Evolutionary conservation across 1,140 invertebrate species (phyloP), one percentile per base, ranked within the genome.

Genomic region (Plodia interpunctella): DNA sequence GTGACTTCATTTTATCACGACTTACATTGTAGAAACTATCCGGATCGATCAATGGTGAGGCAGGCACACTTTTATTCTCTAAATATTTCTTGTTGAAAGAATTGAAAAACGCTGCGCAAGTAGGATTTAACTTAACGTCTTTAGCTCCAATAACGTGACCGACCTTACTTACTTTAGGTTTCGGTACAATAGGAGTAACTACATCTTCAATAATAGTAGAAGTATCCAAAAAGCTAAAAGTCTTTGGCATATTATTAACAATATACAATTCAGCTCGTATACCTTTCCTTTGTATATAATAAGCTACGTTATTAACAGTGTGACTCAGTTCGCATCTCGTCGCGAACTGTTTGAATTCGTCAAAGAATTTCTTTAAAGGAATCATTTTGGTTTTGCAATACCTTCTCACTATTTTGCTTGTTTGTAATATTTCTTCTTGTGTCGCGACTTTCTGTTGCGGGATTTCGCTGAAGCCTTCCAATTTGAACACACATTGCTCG

Each of bases 281-380:
- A 20, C 62, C 55, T 55, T 71, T 65, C 3, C 70, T 64, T 17
- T 70, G 67, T 32, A 76, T 72, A 19, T 76, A 80, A 49, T 58
- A 57, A 0, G 56, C 49, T 0, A 80, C 59, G 53, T 72, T 78
- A 32, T 59, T 38, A 0, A 74, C 64, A 0, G 68, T 70, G 13
- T 70, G 59, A 0, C 49, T 53, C 2, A 70, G 49, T 11, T 64
- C 44, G 56, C 68, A 70, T 55, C 59, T 78, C 3, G 21, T 57
- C 5, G 67, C 60, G 25, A 72, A 68, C n/a, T 63, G 50, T 32
- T 71, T 68, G 57, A 74, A 80, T 50, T 78, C 70, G 32, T 55
- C 28, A 0, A 72, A 38, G 21, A 78, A 75, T 4, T 60, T 60
- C 19, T 57, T 68, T 0, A 75, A 28, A 11, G 68, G 38, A 50